Percentiles rank a stretch among this genome's conserved stretches.
These are phyloP conservation scores for Alcis repandata DNA, from an alignment of 2,888 invertebrate species.

Conservation along the genomic window DNA sequence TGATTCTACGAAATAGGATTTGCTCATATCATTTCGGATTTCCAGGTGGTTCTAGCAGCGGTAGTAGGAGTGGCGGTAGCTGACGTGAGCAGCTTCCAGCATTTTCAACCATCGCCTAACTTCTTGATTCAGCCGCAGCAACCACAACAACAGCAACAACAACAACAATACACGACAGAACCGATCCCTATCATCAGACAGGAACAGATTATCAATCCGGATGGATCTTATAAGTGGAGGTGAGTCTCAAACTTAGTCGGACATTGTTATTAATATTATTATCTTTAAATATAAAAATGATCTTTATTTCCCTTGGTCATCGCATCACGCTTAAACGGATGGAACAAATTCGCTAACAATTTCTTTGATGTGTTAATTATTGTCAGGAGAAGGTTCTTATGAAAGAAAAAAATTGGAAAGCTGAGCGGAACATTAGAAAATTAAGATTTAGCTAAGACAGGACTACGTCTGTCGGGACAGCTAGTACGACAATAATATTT, in stretches of 20 bases:
- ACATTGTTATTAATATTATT: background rate
- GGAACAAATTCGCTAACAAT: no score
- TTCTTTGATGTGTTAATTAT: no score
- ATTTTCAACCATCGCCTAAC: constrained; percentile 60
- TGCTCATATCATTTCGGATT: background rate
- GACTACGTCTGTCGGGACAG: no score
- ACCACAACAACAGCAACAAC: constrained; percentile 59
- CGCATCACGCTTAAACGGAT: no score
- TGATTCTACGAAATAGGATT: background rate
- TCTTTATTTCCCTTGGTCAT: no score
- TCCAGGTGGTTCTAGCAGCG: constrained; percentile 58
- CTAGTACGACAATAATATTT: no score
- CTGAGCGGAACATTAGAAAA: no score
- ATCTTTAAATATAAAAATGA: no score
- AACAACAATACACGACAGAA: constrained; percentile 80
- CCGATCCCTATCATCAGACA: constrained; percentile 89
- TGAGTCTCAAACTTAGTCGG: constrained; percentile 46
- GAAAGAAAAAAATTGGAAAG: no score
- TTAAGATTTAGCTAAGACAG: no score
- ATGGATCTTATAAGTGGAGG: constrained; percentile 88
- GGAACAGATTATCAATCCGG: constrained; percentile 89
- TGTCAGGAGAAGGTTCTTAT: no score
- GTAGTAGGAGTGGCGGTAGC: constrained; percentile 58
- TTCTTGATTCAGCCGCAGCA: constrained; percentile 58
- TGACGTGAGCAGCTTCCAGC: constrained; percentile 72